phyloP scores from a whole-genome alignment of 2,888 invertebrate genomes.

The Trisateles emortualis region DNA sequence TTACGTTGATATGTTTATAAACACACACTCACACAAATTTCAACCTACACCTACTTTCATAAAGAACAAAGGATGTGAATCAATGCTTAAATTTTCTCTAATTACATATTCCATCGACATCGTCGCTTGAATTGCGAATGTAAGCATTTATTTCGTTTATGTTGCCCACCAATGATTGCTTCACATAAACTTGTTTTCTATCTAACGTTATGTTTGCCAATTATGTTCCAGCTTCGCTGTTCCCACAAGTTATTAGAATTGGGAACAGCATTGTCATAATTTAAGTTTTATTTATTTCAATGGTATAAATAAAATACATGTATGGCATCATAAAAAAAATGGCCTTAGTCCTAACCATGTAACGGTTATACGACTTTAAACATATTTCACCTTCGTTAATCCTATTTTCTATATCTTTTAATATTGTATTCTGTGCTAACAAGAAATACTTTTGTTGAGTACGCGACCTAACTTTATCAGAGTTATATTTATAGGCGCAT shows the following conservation, averaged over 20 bases:
- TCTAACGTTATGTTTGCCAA: background rate
- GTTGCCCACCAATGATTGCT: constrained; percentile 12
- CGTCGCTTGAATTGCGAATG: constrained; percentile 20
- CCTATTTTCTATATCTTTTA: too few relatives aligned
- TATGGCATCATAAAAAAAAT: too few relatives aligned
- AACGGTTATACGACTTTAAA: too few relatives aligned
- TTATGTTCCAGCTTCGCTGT: background rate
- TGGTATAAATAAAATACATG: too few relatives aligned
- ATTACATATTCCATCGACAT: constrained; percentile 51
- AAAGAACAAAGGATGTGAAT: constrained; percentile 39
- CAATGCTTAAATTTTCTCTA: constrained; percentile 51
- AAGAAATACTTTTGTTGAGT: too few relatives aligned
- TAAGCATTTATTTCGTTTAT: constrained; percentile 17
- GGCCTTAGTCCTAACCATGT: too few relatives aligned
- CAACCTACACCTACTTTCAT: constrained; percentile 8
- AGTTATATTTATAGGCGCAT: too few relatives aligned
- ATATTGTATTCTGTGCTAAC: too few relatives aligned
- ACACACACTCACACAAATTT: background rate
- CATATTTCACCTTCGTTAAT: too few relatives aligned
- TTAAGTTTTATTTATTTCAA: background rate
- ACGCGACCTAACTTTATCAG: too few relatives aligned
- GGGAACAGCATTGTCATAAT: background rate
- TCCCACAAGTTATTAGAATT: background rate
- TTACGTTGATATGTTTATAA: too few relatives aligned
- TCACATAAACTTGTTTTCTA: constrained; percentile 8